phyloP scores from a whole-genome alignment of 2,888 invertebrate species.

The Agrochola lychnidis region DNA sequence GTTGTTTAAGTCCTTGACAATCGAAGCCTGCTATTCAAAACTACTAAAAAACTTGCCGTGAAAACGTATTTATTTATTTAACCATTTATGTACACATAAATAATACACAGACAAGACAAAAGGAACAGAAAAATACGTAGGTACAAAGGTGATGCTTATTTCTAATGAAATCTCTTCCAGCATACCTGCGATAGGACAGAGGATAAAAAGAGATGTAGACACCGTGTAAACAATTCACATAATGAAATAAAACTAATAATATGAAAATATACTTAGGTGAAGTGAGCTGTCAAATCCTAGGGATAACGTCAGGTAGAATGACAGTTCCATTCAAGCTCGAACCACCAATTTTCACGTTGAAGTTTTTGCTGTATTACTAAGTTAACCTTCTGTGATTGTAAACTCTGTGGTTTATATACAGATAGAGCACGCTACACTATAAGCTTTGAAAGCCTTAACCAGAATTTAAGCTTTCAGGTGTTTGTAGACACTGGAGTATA shows the following conservation, averaged over 20 bases:
- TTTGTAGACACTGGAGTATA: conserved; percentile 22
- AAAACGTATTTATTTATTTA: too few species aligned
- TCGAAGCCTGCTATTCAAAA: neutral
- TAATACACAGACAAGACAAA: too few species aligned
- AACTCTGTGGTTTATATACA: conserved; percentile 21
- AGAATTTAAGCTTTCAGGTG: conserved; percentile 29
- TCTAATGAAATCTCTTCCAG: too few species aligned
- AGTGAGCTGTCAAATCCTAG: neutral
- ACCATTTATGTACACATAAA: too few species aligned
- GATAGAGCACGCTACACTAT: conserved; percentile 12
- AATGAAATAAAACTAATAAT: too few species aligned
- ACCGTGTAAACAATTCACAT: too few species aligned
- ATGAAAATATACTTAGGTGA: too few species aligned
- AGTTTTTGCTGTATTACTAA: neutral
- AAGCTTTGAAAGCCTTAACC: conserved; percentile 44
- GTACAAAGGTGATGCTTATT: too few species aligned
- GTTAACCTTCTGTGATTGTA: conserved; percentile 22
- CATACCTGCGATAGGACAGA: too few species aligned
- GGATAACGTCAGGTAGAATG: neutral
- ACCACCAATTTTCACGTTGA: too few species aligned
- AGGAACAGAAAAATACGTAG: too few species aligned
- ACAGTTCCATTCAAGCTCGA: neutral
- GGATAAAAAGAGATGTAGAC: too few species aligned
- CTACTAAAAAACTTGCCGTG: neutral
- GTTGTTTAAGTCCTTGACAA: neutral